Base-by-base conservation (phyloP, 1,140 invertebrate species). In the Macrostomum lignano region DNA sequence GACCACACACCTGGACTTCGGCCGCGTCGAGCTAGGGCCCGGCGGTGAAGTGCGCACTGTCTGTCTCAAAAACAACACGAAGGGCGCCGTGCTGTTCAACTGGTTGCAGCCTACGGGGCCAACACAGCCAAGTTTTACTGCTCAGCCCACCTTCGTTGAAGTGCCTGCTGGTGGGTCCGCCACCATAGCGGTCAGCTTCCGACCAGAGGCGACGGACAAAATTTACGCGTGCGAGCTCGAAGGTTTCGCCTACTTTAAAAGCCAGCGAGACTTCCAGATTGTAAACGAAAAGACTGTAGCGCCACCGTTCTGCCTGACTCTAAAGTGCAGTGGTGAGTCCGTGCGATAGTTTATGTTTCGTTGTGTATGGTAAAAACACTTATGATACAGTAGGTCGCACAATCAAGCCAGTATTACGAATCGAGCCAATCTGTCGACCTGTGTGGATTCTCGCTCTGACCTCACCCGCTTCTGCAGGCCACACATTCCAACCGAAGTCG, bases 211-310 rank as follows among this genome's bases (percentile, higher is more conserved):
- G 14, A 43, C 47, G 9, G 54, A 54, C 37, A 45, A 51, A 40
- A 45, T 55, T 25, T 57, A 42, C 38, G 50, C 50, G 21, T 40
- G 41, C 20, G 50, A 57, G 31, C 37, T 57, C 21, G 54, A 57
- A 36, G 52, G 48, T 38, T 55, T 38, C 40, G 48, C 46, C 2
- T 54, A 40, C 36, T 57, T 55, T 44, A 57, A 57, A 41, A 51
- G 48, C 39, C 21, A 51, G 33, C 26, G 51, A 29, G 51, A 57
- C 35, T 55, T 54, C 38, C 41, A 46, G 14, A 38, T 57, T 29
- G 48, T 51, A 10, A 46, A 55, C 25, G 49, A 51, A 29, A 41
- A 30, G 4, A 51, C 51, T 5, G 46, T 50, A 35, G 45, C 38
- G 38, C 52, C 52, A 7, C 51, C 54, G 7, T 55, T 48, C 47